Percentiles rank a stretch among this genome's conserved stretches.
Evolutionary conservation across 2,797 vertebrate species (phyloP).

Genomic region (Argyrosomus regius): DNA sequence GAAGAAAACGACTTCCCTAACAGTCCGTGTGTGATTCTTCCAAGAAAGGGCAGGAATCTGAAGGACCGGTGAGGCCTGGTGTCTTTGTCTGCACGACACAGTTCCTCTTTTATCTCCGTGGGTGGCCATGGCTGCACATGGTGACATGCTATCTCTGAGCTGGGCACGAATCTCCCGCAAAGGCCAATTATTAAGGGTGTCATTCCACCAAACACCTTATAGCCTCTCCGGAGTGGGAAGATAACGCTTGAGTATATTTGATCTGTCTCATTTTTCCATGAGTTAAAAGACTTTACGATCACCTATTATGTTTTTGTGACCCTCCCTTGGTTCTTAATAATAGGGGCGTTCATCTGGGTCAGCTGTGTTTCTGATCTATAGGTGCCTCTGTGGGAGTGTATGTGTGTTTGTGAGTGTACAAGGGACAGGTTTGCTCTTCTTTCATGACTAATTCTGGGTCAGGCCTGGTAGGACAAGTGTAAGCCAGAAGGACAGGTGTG

Average conservation of each 20-base stretch:
- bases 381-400: neutral
- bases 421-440: slow-evolving; percentile 1
- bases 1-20: slow-evolving; percentile 43
- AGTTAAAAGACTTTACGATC: slow-evolving; percentile 3
- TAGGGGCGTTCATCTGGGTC: neutral
- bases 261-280: slow-evolving; percentile 3
- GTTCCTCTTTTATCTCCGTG: slow-evolving; percentile 73
- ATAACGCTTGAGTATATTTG: slow-evolving; percentile 9
- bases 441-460: slow-evolving; percentile 12
- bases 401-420: neutral
- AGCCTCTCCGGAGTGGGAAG: slow-evolving; percentile 12
- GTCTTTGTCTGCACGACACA: slow-evolving; percentile 61
- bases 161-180: slow-evolving; percentile 28
- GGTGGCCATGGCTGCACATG: slow-evolving; percentile 68
- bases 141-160: slow-evolving; percentile 67
- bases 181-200: slow-evolving; percentile 39
- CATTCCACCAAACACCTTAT: slow-evolving; percentile 23
- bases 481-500: slow-evolving; percentile 22
- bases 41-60: slow-evolving; percentile 51
- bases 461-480: neutral
- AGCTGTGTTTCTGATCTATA: slow-evolving; percentile 9
- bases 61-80: slow-evolving; percentile 38
- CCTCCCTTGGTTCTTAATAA: neutral
- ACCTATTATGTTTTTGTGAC: neutral
- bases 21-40: slow-evolving; percentile 39